Percentiles rank a stretch among this genome's conserved stretches.
Conservation (phyloP, 2,888 invertebrate genomes). For the Sarcophaga caerulescens region DNA sequence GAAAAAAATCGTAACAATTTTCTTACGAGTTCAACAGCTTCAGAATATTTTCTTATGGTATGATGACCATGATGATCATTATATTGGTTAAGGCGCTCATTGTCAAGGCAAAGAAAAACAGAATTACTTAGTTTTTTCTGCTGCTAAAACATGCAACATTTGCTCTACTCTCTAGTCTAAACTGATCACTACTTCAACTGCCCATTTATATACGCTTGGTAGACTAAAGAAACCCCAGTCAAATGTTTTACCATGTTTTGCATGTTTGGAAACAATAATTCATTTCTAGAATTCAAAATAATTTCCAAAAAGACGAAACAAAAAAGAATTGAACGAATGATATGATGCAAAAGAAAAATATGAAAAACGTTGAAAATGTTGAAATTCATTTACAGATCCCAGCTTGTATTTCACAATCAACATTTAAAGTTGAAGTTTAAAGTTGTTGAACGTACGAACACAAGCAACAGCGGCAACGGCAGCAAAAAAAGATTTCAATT, state of each 20-base stretch:
- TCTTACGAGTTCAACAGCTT: slow-evolving; percentile 14
- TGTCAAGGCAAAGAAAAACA: not conserved
- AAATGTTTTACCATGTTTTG: slow-evolving; percentile 42
- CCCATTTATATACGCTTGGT: not conserved
- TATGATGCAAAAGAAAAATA: not conserved
- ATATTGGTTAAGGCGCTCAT: not conserved
- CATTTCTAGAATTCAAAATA: slow-evolving; percentile 49
- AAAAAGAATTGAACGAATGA: not conserved
- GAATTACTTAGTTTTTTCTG: not conserved
- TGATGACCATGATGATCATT: slow-evolving; percentile 18
- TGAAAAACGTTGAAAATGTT: not conserved
- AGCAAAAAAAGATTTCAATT: slow-evolving; percentile 32
- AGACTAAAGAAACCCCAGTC: not conserved
- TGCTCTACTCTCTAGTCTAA: not conserved
- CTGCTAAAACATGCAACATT: not conserved
- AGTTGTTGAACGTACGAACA: slow-evolving; percentile 59
- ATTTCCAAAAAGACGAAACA: slow-evolving; percentile 6
- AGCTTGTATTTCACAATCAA: slow-evolving; percentile 66
- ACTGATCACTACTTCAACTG: not conserved
- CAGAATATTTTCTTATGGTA: not conserved
- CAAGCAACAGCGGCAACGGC: slow-evolving; percentile 37
- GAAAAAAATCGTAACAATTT: slow-evolving; percentile 46
- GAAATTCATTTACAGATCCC: not conserved
- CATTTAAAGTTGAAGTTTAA: slow-evolving; percentile 19
- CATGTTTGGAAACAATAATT: slow-evolving; percentile 67